These are phyloP conservation scores for Melanotaenia maccullochi DNA, from an alignment of 2,797 vertebrate genomes.

Conservation along the genomic window DNA sequence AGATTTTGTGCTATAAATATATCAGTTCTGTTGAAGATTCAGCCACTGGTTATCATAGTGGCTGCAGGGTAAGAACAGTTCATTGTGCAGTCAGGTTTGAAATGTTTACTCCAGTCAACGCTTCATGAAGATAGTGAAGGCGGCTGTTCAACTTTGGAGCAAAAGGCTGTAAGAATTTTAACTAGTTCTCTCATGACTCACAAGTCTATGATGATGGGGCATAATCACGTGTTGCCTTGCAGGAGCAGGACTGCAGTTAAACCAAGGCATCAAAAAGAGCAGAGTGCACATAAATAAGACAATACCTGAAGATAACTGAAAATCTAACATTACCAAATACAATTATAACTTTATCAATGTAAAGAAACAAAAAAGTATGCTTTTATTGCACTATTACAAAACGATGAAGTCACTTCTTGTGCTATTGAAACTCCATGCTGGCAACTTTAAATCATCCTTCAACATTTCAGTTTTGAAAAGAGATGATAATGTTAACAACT, in stretches of 20 bases:
- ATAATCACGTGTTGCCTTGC: slow-evolving; percentile 4
- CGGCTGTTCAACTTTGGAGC: slow-evolving; percentile 6
- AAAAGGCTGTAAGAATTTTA: not conserved
- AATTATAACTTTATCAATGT: not conserved
- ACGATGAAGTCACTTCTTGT: too few species aligned
- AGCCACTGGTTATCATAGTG: not conserved
- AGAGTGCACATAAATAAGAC: too few species aligned
- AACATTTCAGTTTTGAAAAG: too few species aligned
- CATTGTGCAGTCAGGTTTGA: slow-evolving; percentile 29
- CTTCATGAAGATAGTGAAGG: not conserved
- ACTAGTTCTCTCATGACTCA: not conserved
- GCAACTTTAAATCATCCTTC: too few species aligned
- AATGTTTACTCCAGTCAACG: slow-evolving; percentile 21
- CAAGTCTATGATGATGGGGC: not conserved
- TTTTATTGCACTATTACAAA: too few species aligned
- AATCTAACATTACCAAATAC: not conserved
- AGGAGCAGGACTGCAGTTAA: not conserved
- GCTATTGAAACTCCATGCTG: too few species aligned
- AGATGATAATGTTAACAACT: too few species aligned
- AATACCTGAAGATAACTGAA: not conserved
- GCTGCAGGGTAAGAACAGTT: slow-evolving; percentile 7
- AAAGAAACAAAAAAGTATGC: not conserved
- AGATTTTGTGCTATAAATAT: slow-evolving; percentile 12
- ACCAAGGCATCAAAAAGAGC: not conserved
- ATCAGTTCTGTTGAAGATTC: not conserved